Conservation (phyloP, 2,113 vertebrate species). For the Camarhynchus parvulus region DNA sequence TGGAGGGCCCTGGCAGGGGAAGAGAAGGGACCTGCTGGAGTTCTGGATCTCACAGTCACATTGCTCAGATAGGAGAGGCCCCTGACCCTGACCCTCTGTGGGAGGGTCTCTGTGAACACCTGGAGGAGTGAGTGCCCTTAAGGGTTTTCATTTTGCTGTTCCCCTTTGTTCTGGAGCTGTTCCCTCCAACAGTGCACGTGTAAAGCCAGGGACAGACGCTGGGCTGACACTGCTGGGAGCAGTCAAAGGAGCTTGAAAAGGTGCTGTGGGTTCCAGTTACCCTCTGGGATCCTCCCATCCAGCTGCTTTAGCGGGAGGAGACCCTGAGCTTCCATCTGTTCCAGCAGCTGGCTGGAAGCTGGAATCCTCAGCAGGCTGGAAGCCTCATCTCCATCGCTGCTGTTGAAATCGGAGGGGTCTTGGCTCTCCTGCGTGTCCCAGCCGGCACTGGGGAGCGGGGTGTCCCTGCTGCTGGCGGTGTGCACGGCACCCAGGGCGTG, state of each 20-base stretch:
- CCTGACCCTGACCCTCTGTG: not conserved
- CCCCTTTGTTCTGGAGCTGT: not conserved
- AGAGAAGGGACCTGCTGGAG: not conserved
- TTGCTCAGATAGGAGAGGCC: not conserved
- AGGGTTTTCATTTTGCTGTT: not conserved
- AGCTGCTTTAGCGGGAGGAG: not conserved
- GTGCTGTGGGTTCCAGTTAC: not conserved
- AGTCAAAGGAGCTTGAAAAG: not conserved
- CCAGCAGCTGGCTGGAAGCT: not conserved
- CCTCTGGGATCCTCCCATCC: not conserved
- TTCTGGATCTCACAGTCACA: not conserved
- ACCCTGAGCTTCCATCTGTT: not conserved
- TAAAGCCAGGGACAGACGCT: not conserved
- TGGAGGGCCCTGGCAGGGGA: too few species aligned
- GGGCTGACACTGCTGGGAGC: not conserved
- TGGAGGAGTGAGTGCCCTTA: not conserved
- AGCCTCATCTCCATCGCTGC: not conserved
- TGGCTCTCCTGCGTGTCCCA: not conserved
- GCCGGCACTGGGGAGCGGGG: not conserved
- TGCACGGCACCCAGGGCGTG: constrained; percentile 78
- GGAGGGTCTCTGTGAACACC: not conserved
- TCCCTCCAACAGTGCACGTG: not conserved
- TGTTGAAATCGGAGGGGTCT: not conserved
- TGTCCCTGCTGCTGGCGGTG: constrained; percentile 66
- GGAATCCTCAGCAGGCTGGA: not conserved